These are phyloP conservation scores for Sphaerophoria rueppellii DNA, from an alignment of 2,888 invertebrate species.

Conservation along the genomic window DNA sequence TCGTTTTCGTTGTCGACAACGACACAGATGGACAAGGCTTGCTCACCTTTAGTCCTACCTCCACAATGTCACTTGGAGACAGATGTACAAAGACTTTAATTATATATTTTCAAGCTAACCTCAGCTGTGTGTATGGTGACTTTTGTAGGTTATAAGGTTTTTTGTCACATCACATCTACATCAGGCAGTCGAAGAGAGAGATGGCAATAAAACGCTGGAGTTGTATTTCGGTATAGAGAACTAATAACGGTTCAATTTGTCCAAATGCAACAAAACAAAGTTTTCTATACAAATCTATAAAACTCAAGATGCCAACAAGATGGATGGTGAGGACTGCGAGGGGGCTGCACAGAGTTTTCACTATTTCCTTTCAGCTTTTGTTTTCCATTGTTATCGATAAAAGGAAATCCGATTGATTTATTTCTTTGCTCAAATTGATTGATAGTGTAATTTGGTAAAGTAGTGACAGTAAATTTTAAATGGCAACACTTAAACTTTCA, in stretches of 20 bases:
- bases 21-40: background rate
- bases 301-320: background rate
- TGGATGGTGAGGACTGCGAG: background rate
- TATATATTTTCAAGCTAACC: slow-evolving; percentile 51
- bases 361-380: slow-evolving; percentile 8
- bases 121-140: slow-evolving; percentile 41
- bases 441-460: slow-evolving; percentile 21
- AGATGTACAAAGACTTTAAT: slow-evolving; percentile 68
- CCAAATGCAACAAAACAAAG: slow-evolving; percentile 54
- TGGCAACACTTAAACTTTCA: background rate
- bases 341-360: background rate
- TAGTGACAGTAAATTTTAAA: background rate
- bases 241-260: slow-evolving; percentile 72
- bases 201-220: background rate
- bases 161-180: background rate
- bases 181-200: slow-evolving; percentile 32
- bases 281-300: slow-evolving; percentile 1
- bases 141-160: slow-evolving; percentile 71
- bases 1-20: background rate
- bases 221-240: background rate
- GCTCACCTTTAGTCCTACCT: background rate
- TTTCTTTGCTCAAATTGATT: slow-evolving; percentile 51
- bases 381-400: slow-evolving; percentile 60
- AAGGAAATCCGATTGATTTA: slow-evolving; percentile 65
- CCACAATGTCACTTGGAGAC: slow-evolving; percentile 49